Percentiles rank a stretch among this genome's conserved stretches.
These are phyloP conservation scores for Crambe crambe DNA, from an alignment of 37 sponge, comb jelly and placozoan genomes.

Conservation along the genomic window DNA sequence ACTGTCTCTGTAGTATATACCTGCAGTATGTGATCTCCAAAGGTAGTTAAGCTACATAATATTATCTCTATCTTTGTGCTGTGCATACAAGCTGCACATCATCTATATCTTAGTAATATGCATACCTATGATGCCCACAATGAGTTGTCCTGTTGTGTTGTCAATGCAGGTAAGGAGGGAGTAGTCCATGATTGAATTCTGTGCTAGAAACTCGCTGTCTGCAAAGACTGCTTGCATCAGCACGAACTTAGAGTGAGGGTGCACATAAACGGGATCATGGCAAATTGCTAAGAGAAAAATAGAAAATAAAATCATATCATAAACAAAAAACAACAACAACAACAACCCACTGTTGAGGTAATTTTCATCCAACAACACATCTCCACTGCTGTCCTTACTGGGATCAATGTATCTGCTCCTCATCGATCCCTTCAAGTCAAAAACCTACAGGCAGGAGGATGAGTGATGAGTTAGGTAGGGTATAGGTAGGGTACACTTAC, in stretches of 20 bases:
- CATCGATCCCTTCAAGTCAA: constrained; percentile 96
- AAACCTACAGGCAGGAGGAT: constrained; percentile 49
- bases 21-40: too few species aligned
- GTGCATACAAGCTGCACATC: constrained; percentile 86
- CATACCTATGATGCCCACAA: constrained; percentile 95
- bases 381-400: constrained; percentile 59
- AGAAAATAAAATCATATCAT: too few species aligned
- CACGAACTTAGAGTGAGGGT: constrained; percentile 88
- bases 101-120: constrained; percentile 59
- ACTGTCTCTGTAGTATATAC: too few species aligned
- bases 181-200: constrained; percentile 95
- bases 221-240: constrained; percentile 83
- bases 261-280: constrained; percentile 82
- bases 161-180: constrained; percentile 92
- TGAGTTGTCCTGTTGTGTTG: constrained; percentile 62
- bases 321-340: too few species aligned
- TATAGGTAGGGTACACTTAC: not conserved
- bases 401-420: constrained; percentile 87
- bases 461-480: not conserved
- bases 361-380: constrained; percentile 95
- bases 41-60: too few species aligned
- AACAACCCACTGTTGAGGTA: constrained; percentile 41
- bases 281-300: constrained; percentile 52
- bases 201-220: constrained; percentile 90
- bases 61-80: too few species aligned